Evolutionary conservation across 2,797 vertebrate species (phyloP).

Genomic region (Pangasius mekongensis): DNA sequence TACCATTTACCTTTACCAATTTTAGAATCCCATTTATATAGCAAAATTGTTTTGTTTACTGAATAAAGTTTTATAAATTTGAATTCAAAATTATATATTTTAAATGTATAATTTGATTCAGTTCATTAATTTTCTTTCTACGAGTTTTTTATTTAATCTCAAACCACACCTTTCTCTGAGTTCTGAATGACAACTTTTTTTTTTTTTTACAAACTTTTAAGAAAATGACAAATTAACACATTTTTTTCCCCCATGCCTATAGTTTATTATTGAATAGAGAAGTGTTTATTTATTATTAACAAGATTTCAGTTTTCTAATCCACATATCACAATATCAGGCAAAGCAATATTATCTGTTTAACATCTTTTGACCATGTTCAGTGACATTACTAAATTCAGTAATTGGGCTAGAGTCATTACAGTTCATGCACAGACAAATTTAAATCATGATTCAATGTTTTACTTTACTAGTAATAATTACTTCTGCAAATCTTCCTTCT

Average conservation of each 20-base stretch:
- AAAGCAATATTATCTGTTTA: neutral
- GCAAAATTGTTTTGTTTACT: neutral
- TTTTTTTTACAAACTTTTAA: neutral
- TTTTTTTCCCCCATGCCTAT: neutral
- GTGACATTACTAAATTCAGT: neutral
- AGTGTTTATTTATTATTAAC: neutral
- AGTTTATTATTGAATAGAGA: neutral
- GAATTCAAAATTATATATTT: too few relatives aligned
- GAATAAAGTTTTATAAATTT: too few relatives aligned
- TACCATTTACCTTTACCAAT: too few relatives aligned
- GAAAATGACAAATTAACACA: neutral
- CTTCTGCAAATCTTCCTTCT: neutral
- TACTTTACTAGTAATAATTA: neutral
- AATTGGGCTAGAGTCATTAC: neutral
- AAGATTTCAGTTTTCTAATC: neutral
- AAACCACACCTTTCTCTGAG: neutral
- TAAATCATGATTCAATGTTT: neutral
- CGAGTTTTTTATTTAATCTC: neutral
- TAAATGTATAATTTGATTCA: too few relatives aligned
- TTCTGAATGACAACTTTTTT: neutral
- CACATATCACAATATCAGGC: neutral
- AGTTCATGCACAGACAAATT: neutral
- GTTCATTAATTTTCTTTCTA: too few relatives aligned
- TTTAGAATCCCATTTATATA: neutral
- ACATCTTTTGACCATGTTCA: too few relatives aligned